Evolutionary conservation across 2,113 vertebrate species (phyloP).

Genomic region (Reinhardtius hippoglossoides): DNA sequence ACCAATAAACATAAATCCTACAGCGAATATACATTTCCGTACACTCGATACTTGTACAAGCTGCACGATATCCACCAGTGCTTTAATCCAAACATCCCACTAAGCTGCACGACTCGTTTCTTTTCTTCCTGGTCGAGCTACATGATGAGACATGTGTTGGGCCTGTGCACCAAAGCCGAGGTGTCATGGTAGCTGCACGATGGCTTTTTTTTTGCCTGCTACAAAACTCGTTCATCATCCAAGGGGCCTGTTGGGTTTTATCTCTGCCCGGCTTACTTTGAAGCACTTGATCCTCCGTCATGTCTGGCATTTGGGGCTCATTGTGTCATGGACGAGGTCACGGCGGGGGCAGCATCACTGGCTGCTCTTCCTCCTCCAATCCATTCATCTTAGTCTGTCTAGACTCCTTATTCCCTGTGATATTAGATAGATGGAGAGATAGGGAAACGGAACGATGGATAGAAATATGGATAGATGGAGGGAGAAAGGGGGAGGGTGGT

Average conservation of each 20-base stretch:
- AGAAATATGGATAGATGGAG: slow-evolving; percentile 13
- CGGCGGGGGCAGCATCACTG: slow-evolving; percentile 63
- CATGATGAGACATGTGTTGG: slow-evolving; percentile 62
- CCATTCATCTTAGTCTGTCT: slow-evolving; percentile 45
- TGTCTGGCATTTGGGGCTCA: slow-evolving; percentile 77
- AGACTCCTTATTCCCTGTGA: slow-evolving; percentile 22
- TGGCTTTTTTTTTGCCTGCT: slow-evolving; percentile 69
- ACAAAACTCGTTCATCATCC: slow-evolving; percentile 71
- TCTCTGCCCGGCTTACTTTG: slow-evolving; percentile 75
- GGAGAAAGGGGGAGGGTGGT: background rate
- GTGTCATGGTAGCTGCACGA: slow-evolving; percentile 68
- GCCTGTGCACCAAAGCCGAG: slow-evolving; percentile 54
- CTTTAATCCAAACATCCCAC: background rate
- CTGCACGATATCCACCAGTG: background rate
- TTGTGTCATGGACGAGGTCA: slow-evolving; percentile 80
- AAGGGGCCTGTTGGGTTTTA: slow-evolving; percentile 71
- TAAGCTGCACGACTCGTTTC: slow-evolving; percentile 4
- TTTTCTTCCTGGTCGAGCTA: slow-evolving; percentile 25
- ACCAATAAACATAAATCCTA: background rate
- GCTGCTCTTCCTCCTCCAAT: slow-evolving; percentile 57
- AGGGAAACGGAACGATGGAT: background rate
- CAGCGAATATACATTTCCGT: background rate
- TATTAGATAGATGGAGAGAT: slow-evolving; percentile 27
- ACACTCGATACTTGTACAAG: background rate
- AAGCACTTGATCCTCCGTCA: slow-evolving; percentile 78